Conservation (phyloP, 2,797 vertebrate genomes). For the Cyclopterus lumpus region DNA sequence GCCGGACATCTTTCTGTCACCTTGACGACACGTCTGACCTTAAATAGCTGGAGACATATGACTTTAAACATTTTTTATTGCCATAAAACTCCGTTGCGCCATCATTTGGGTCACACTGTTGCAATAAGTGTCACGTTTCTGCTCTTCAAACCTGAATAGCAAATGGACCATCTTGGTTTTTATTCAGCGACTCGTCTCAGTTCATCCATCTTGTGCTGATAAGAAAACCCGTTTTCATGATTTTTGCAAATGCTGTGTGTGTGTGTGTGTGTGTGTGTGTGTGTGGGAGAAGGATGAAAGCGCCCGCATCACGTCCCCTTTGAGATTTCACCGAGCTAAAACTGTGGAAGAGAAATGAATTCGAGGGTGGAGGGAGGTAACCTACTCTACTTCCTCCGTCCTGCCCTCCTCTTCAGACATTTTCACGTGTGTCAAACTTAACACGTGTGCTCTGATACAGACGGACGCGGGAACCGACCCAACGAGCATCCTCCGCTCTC, state of each 20-base stretch:
- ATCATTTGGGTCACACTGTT: background rate
- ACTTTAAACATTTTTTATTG: no score
- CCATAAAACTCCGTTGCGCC: background rate
- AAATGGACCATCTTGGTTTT: background rate
- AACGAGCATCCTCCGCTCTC: conserved; percentile 9
- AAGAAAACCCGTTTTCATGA: conserved; percentile 44
- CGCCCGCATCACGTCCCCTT: conserved; percentile 27
- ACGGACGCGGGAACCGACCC: conserved; percentile 4
- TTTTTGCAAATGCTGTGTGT: conserved; percentile 32
- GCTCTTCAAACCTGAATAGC: background rate
- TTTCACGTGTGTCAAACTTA: conserved; percentile 3
- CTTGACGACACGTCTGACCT: no score
- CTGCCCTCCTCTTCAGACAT: conserved; percentile 7
- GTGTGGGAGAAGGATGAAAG: conserved; percentile 59
- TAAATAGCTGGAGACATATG: no score
- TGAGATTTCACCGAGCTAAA: conserved; percentile 61
- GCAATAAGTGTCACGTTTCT: background rate
- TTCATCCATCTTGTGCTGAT: conserved; percentile 36
- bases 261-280: conserved; percentile 43
- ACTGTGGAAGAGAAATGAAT: conserved; percentile 30
- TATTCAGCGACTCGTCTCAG: background rate
- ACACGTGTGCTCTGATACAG: background rate
- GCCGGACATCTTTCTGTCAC: background rate
- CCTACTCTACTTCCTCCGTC: conserved; percentile 67
- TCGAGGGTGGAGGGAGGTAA: conserved; percentile 46